Conservation (phyloP, 1,140 invertebrate genomes). For the Stegodyphus dumicola region DNA sequence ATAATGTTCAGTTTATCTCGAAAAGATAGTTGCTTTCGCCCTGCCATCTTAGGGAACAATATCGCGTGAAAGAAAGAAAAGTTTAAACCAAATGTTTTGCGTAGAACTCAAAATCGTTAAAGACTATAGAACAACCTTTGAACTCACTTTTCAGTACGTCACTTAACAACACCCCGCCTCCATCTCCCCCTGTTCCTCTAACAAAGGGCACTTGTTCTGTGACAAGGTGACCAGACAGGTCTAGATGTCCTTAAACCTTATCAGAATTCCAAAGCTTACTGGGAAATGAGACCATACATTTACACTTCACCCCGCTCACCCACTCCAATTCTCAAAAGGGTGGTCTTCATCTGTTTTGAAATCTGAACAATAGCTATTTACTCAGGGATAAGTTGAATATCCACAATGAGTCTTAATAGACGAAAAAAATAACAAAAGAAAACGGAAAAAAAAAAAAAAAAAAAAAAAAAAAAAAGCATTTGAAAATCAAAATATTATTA, state of each 20-base stretch:
- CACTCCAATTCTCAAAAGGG: no score
- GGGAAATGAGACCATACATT: neutral
- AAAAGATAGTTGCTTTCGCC: conserved; percentile 12
- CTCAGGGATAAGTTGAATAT: no score
- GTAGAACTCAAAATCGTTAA: neutral
- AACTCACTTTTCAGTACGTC: conserved; percentile 1
- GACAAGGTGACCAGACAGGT: neutral
- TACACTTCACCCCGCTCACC: no score
- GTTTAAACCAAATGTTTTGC: no score
- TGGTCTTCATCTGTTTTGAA: no score
- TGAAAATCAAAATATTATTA: no score
- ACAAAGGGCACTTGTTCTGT: conserved; percentile 3
- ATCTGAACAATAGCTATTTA: no score
- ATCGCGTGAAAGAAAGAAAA: no score
- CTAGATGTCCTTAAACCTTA: conserved; percentile 1
- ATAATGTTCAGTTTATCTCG: conserved; percentile 9
- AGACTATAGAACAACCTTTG: neutral
- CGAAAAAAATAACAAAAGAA: no score
- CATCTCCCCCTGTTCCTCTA: neutral
- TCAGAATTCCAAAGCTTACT: neutral
- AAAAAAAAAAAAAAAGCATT: no score
- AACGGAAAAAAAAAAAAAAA: no score
- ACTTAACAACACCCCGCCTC: neutral
- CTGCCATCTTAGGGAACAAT: neutral
- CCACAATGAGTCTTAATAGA: no score